These are phyloP conservation scores for Spodoptera frugiperda DNA, from an alignment of 1,140 invertebrate species.

Conservation along the genomic window DNA sequence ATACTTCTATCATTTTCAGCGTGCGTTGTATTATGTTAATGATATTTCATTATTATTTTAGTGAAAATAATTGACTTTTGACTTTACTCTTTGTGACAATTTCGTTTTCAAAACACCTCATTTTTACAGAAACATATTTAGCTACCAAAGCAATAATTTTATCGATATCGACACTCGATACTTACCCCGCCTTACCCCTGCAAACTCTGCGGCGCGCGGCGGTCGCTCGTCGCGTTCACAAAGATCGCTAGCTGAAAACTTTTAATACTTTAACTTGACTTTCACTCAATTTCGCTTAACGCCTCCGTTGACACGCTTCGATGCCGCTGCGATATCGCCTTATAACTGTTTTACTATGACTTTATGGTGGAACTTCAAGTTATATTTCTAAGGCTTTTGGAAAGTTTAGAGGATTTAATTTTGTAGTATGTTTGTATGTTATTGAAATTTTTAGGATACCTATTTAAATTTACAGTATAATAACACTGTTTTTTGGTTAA, in stretches of 20 bases:
- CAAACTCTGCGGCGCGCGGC: slow-evolving; percentile 54
- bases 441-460: too few relatives aligned
- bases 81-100: too few relatives aligned
- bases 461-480: too few relatives aligned
- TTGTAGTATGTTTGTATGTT: too few relatives aligned
- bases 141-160: not conserved
- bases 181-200: slow-evolving; percentile 40
- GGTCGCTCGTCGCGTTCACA: slow-evolving; percentile 60
- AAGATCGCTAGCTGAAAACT: slow-evolving; percentile 83
- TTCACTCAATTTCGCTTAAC: slow-evolving; percentile 84
- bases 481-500: too few relatives aligned
- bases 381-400: not conserved
- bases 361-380: slow-evolving; percentile 22
- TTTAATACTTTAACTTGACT: slow-evolving; percentile 85
- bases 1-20: too few relatives aligned
- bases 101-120: too few relatives aligned
- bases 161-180: slow-evolving; percentile 59
- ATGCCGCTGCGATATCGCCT: slow-evolving; percentile 67
- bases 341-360: slow-evolving; percentile 64
- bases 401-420: not conserved
- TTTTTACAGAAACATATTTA: too few relatives aligned
- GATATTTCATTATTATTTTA: too few relatives aligned
- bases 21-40: too few relatives aligned
- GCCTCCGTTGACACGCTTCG: slow-evolving; percentile 74
- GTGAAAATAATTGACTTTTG: too few relatives aligned